These are phyloP conservation scores for Cetonia aurata DNA, from an alignment of 2,888 invertebrate species.

Conservation along the genomic window DNA sequence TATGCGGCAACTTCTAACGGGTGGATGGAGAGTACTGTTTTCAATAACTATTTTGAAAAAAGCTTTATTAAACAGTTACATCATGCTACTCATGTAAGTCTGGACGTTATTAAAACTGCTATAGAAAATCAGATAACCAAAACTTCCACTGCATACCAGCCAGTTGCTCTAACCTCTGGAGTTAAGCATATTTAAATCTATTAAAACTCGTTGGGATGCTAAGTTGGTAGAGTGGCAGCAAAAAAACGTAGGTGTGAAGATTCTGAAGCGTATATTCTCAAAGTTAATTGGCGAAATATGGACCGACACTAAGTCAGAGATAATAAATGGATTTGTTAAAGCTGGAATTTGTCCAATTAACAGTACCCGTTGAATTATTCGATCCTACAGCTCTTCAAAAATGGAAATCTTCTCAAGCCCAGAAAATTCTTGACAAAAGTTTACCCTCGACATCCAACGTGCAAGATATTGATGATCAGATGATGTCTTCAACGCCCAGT, in stretches of 20 bases:
- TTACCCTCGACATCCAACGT: no score
- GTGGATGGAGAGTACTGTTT: conserved; percentile 57
- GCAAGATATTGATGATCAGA: no score
- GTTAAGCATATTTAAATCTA: conserved; percentile 41
- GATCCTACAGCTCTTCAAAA: no score
- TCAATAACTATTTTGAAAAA: conserved; percentile 53
- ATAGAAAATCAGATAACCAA: conserved; percentile 50
- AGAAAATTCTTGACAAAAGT: no score
- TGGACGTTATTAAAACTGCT: conserved; percentile 51
- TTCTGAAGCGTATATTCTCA: conserved; percentile 30
- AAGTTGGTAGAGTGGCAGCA: conserved; percentile 34
- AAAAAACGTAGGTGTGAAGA: conserved; percentile 28
- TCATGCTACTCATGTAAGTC: conserved; percentile 52
- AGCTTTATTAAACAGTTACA: conserved; percentile 49
- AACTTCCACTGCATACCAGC: conserved; percentile 53
- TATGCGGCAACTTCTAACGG: conserved; percentile 58
- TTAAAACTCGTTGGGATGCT: conserved; percentile 23
- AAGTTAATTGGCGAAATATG: conserved; percentile 35
- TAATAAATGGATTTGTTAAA: no score
- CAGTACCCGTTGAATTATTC: no score
- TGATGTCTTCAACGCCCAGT: no score
- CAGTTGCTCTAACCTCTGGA: conserved; percentile 56
- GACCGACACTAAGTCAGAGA: conserved; percentile 30
- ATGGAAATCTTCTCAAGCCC: no score
- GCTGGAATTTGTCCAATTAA: no score